phyloP scores from a whole-genome alignment of 2,113 vertebrate genomes.

The Arizona elegans region DNA sequence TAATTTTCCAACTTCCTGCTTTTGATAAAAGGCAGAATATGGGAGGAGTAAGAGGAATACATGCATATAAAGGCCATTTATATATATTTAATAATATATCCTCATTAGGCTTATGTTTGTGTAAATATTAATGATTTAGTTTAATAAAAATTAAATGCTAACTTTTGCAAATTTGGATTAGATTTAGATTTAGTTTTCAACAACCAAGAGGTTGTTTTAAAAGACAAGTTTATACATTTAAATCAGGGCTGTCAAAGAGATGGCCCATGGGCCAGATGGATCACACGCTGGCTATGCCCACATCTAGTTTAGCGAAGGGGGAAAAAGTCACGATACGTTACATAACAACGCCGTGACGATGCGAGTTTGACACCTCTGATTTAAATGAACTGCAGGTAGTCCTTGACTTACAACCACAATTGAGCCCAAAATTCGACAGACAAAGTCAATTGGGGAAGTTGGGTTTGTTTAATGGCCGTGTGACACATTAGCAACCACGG shows the following conservation, averaged over 20 bases:
- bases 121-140: background rate
- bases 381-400: no score
- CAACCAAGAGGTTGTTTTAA: background rate
- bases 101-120: background rate
- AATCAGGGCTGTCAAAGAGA: background rate
- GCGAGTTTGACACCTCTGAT: no score
- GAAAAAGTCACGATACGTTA: rapidly evolving
- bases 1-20: background rate
- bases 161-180: background rate
- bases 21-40: background rate
- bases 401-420: background rate
- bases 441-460: background rate
- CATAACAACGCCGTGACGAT: no score
- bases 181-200: background rate
- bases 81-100: background rate
- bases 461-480: background rate
- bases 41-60: background rate
- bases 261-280: rapidly evolving
- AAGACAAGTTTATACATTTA: background rate
- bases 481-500: background rate
- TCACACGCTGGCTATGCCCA: no score
- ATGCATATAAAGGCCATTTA: background rate
- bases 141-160: background rate
- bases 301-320: no score
- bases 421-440: background rate